Evolutionary conservation across 2,888 invertebrate genomes (phyloP), one percentile per base, ranked within the genome.

Genomic region (Camptogramma bilineatum): DNA sequence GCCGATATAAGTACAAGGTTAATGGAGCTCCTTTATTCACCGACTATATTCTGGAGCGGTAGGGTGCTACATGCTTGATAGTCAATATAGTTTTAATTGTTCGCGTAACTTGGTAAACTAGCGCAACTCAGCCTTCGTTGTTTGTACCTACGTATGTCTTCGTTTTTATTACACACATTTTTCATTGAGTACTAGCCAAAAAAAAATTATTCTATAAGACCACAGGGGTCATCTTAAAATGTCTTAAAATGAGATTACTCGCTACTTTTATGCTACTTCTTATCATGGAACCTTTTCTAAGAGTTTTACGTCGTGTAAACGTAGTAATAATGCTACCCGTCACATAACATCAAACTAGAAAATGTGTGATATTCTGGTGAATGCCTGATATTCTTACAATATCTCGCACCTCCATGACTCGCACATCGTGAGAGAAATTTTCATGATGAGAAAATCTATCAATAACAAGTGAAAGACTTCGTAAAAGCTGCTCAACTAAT

Each of bases 1-100:
- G 62, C 70, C 69, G 64, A 68, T 66, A 74, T 72, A 71, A 73
- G 72, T 60, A 62, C 79, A 77, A 79, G 72, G 72, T 72, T 69
- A 71, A 69, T 71, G 58, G 62, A 58, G 55, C 51, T 62, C 47
- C 57, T 52, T 58, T 59, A 60, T 62, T 67, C 65, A 63, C 53
- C 47, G 52, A 62, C 63, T 67, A 64, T 67, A 56, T 66, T 69
- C 62, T 62, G 66, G 63, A 64, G 61, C 46, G 48, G 18, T 18
- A 64, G 50, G 46, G 48, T 34, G 51, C 54, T 39, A 28, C 10
- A 28, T 50, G 42, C 42, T 34, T 48, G 56, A 13, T 39, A 39
- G 34, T 8, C 39, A 48, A 31, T 17, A 19, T 17, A 19, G 16
- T 48, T 34, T 39, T 7, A 18, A 13, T 53, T n/a, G 53, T 17